Evolutionary conservation across 2,797 vertebrate species (phyloP), one percentile per base, ranked within the genome.

Genomic region (Neopelma chrysocephalum): DNA sequence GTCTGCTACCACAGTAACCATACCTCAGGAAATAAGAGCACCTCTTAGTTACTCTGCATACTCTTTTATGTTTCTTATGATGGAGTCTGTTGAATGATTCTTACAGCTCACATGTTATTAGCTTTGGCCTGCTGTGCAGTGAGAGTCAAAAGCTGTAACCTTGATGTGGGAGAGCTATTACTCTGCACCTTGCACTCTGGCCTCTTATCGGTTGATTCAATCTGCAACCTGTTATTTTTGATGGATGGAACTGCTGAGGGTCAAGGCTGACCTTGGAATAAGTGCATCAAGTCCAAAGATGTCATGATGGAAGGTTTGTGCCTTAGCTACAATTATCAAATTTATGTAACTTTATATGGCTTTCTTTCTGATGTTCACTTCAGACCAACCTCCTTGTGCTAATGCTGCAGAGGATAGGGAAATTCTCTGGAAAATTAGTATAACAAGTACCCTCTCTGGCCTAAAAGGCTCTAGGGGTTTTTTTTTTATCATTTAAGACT

Each of bases 171-270:
- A 89, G 47, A 83, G 93, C 90, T 78, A 27, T 94, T 64, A 71
- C 60, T 64, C 60, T 90, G 85, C 69, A 48, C 72, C 73, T 47
- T 91, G 87, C 84, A 57, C 90, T 91, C 71, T 75, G 84, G 75
- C 92, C 89, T 80, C 65, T 78, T 36, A 68, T 22, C 90, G 61
- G 66, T 47, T 50, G 81, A 60, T 93, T 77, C 89, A 82, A 73
- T 80, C 83, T 92, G 86, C 34, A 92, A 15, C 42, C 62, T 93
- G 85, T 86, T 94, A 70, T 69, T 94, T 83, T 62, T 89, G 89
- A 87, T 77, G 70, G 94, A 84, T 92, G 86, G 66, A 69, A 17
- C 10, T 11, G 60, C 36, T 68, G 71, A 18, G 69, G 40, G 21
- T 51, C 62, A 78, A 56, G 84, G 66, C 50, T 89, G 91, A 92